A percentile compares a stretch with the other conserved stretches of the same genome.
phyloP scores from a whole-genome alignment of 2,888 invertebrate species.

The Caenorhabditis imperialis region DNA sequence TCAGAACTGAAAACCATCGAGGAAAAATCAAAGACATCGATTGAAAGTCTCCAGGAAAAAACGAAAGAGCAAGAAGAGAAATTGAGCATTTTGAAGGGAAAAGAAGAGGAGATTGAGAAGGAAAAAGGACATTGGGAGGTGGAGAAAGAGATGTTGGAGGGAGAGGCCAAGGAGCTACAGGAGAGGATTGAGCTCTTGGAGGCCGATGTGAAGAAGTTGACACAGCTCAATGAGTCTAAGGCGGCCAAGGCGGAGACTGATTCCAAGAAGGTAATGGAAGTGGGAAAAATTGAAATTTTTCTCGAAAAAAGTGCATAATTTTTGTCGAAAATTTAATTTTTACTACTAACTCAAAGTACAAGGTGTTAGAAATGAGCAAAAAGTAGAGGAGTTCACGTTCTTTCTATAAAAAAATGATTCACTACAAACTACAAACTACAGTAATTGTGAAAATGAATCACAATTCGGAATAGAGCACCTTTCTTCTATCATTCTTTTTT shows the following conservation, averaged over 20 bases:
- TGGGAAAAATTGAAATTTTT: neutral
- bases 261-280: conserved; percentile 55
- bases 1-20: neutral
- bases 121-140: conserved; percentile 33
- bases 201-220: conserved; percentile 38
- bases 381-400: too few species aligned
- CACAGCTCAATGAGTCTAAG: conserved; percentile 29
- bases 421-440: too few species aligned
- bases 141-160: conserved; percentile 34
- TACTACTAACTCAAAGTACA: too few species aligned
- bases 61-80: conserved; percentile 11
- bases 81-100: conserved; percentile 11
- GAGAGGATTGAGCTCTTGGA: conserved; percentile 36
- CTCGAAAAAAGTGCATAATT: too few species aligned
- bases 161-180: conserved; percentile 22
- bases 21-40: conserved; percentile 3
- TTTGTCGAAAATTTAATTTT: too few species aligned
- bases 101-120: conserved; percentile 29
- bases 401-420: too few species aligned
- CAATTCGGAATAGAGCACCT: too few species aligned
- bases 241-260: conserved; percentile 64
- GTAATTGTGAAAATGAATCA: too few species aligned
- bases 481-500: too few species aligned
- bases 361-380: too few species aligned
- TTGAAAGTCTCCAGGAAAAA: conserved; percentile 17